phyloP scores from a whole-genome alignment of 2,888 invertebrate genomes.

The Scaptomyza reducta region DNA sequence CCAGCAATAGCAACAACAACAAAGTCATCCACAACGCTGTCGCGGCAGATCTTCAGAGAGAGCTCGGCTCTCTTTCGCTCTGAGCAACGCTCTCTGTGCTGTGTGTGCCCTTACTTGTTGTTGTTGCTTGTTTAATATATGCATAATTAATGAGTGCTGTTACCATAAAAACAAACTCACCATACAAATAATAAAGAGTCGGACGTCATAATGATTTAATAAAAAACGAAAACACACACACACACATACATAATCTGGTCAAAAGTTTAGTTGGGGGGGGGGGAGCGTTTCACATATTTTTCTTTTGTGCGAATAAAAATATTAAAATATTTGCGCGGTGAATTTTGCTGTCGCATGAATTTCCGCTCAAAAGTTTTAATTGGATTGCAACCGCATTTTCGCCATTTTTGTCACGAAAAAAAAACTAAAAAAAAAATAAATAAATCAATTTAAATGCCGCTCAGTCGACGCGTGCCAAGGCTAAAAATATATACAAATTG shows the following conservation, averaged over 20 bases:
- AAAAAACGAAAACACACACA: constrained; percentile 6
- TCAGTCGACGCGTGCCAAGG: constrained; percentile 50
- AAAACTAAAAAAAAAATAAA: constrained; percentile 38
- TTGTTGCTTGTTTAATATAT: too few relatives aligned
- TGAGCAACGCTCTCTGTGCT: too few relatives aligned
- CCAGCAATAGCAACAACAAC: too few relatives aligned
- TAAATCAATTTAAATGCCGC: constrained; percentile 72
- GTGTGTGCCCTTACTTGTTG: too few relatives aligned
- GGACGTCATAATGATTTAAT: constrained; percentile 32
- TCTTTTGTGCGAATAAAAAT: constrained; percentile 58
- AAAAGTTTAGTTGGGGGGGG: constrained; percentile 27
- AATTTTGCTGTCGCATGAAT: constrained; percentile 35
- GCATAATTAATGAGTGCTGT: neutral
- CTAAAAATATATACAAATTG: constrained; percentile 51
- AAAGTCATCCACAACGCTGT: too few relatives aligned
- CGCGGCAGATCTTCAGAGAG: neutral
- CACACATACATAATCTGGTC: constrained; percentile 10
- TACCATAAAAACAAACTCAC: constrained; percentile 10
- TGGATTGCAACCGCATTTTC: constrained; percentile 73
- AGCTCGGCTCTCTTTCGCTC: neutral
- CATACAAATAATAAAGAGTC: constrained; percentile 18
- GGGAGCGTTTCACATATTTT: too few relatives aligned
- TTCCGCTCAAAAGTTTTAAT: constrained; percentile 71
- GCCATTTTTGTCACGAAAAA: constrained; percentile 27
- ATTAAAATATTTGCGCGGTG: constrained; percentile 56